Base-by-base conservation (phyloP, 2,888 invertebrate genomes). In the Margaritifera margaritifera region DNA sequence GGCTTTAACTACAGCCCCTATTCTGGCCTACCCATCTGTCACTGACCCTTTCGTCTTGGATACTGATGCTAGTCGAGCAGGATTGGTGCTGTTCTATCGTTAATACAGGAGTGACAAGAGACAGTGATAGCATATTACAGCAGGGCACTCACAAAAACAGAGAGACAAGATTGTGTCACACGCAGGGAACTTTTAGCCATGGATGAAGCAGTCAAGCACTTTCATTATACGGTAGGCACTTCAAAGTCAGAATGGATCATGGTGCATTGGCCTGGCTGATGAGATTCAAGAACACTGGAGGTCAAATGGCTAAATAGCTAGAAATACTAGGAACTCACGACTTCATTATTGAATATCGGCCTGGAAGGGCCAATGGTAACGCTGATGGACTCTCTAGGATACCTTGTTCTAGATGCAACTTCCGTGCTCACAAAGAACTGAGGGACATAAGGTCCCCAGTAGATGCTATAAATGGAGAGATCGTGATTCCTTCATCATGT, bases 101-200 rank as follows among this genome's bases (percentile, higher is more conserved):
- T 71, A 57, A 42, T 67, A 19, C 64, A 68, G 5, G 68, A 71
- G 50, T 71, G 71, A n/a, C 22, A 58, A 31, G 65, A 71, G 56
- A 31, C 60, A 60, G 68, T 71, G 2, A 66, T 76, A n/a, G 68
- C 62, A 24, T 76, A 73, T 55, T 64, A 64, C 58, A 71, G 75
- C 51, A 62, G 59, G 50, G 24, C 55, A 15, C 59, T 75, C 5
- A 60, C 31, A 66, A n/a, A 64, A 52, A 55, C 66, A 59, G 73
- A 77, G 53, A 58, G 65, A 31, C 61, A 65, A 15, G 73, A 76
- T 54, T 72, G 69, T 60, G 66, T 67, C 5, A 65, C 69, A 18
- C n/a, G 71, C 24, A 56, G 63, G 42, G 77, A 77, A 60, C 52
- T 77, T 15, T 61, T 73, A n/a, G 73, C 73, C 15, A 56, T 77